Base-by-base conservation (phyloP, 2,888 invertebrate genomes). In the Hesperia comma region DNA sequence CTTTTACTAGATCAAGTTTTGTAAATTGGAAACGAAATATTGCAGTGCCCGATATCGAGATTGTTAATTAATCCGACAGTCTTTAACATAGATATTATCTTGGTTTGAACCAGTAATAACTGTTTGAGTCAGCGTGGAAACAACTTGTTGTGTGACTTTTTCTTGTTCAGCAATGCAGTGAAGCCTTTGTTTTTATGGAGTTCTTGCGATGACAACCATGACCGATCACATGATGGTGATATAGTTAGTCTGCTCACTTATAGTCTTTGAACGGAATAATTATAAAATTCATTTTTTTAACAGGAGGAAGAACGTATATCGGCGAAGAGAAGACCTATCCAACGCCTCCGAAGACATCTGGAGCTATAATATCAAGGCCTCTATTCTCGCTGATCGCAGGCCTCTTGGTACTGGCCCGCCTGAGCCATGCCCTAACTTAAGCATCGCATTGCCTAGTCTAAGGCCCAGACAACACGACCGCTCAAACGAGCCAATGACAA, bases 321-420 rank as follows among this genome's bases (percentile, higher is more conserved):
- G 77, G 79, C 46, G 85, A 86, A 51, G 81, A 84, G 43, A 78
- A 82, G 0, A 76, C 81, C 0, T 82, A 86, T 71, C 76, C 86
- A 1, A 79, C 87, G 14, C 84, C 88, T 46, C 86, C 84, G 15
- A 82, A 78, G 70, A 82, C 85, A n/a, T 76, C 79, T 17, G 78
- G 76, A 0, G 82, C 82, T 0, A 69, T 74, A 40, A 66, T 74
- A 2, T 64, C 81, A 7, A 73, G 73, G 37, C 77, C 82, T 4
- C 63, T 78, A 8, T 33, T 77, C 61, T 71, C 75, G 1, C 62
- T 81, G 49, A 58, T 79, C 7, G 67, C 85, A 53, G 70, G 72
- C 19, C 74, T 79, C 26, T 64, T 78, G 10, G 53, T 79, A 12
- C 67, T 83, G 67, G 70, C 74, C 51, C 69, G 74, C 49, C 60